Base-by-base conservation (phyloP, 1,140 invertebrate species). In the Diorhabda carinulata region DNA sequence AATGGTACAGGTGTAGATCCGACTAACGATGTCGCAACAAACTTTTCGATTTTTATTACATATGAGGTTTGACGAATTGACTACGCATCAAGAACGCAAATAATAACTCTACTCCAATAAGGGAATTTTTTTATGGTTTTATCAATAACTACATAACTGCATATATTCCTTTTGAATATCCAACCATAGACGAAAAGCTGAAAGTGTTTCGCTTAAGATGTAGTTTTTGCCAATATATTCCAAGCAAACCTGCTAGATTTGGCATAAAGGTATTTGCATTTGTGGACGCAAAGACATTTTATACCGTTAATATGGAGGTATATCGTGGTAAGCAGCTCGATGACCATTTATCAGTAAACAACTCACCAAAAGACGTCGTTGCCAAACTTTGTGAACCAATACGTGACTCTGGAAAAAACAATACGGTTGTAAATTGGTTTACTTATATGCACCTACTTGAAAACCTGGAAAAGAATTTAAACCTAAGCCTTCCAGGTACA, bases 281-380 rank as follows among this genome's bases (percentile, higher is more conserved):
- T 25, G 25, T 25, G 25, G 25, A 25, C 25, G 0, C 25, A 25
- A 25, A 25, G 25, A 25, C 25, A 25, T 25, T 25, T 25, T 25
- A 25, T 25, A 1, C 25, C 25, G 25, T 25, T 25, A 25, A 25
- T 25, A 0, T 56, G 66, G 10, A 63, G 57, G 10, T 67, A 57
- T 43, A 66, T 6, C 42, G 10, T 62, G 9, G n/a, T 66, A 69
- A 10, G 10, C 43, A 9, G 8, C 9, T 40, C 67, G 57, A 67
- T 43, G 67, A 40, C 63, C 43, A 25, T 67, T 1, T 69, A n/a
- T 4, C 5, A 63, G 56, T 3, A 41, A 43, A n/a, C 68, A 69
- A 44, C 61, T 45, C 4, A 40, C 6, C 25, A 62, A 62, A 40
- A 43, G 52, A 56, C 67, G 25, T 25, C 25, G 1, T 25, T 25